Base-by-base conservation (phyloP, 2,113 vertebrate species). In the Carassius gibelio region DNA sequence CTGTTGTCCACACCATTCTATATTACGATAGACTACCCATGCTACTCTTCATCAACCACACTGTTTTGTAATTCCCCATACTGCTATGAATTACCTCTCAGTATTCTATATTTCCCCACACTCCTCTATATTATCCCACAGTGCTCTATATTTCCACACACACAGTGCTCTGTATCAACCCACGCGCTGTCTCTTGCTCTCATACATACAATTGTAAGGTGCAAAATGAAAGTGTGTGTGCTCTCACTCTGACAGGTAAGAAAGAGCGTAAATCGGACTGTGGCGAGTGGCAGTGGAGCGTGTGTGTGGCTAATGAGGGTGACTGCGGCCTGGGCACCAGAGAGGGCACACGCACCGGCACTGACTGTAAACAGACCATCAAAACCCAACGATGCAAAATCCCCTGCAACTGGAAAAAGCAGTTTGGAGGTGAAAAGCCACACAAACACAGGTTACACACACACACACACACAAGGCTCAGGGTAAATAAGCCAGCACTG, bases 361-460 rank as follows among this genome's bases (percentile, higher is more conserved):
- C 93, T 0, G 96, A 98, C 87, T 99, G 98, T 91, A 99, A 97
- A 4, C 97, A 98, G 89, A 98, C 96, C 91, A 97, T 98, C 90
- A 99, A 99, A 94, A 98, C 97, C n/a, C 98, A 99, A 86, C 96
- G 97, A 90, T 99, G 98, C 90, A 99, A 99, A 94, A 99, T 99
- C 89, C 98, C 98, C 74, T 99, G 98, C 95, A 99, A 99, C 94
- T 99, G 98, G 98, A 99, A 99, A 94, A 99, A 99, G 91, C 97
- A 97, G 82, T 99, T 99, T 87, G 98, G 98, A 96, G 98, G 98
- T 98, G 84, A 93, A 85, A 5, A 57, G 5, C 10, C 23, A 66
- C n/a, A 36, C 26, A 62, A 6, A 81, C 59, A 72, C 19, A 75
- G 21, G 5, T 45, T 9, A 84, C 17, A 61, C 64, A 48, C 74